Evolutionary conservation across 2,113 vertebrate species (phyloP), one percentile per base, ranked within the genome.

Genomic region (Myrmecobius fasciatus): DNA sequence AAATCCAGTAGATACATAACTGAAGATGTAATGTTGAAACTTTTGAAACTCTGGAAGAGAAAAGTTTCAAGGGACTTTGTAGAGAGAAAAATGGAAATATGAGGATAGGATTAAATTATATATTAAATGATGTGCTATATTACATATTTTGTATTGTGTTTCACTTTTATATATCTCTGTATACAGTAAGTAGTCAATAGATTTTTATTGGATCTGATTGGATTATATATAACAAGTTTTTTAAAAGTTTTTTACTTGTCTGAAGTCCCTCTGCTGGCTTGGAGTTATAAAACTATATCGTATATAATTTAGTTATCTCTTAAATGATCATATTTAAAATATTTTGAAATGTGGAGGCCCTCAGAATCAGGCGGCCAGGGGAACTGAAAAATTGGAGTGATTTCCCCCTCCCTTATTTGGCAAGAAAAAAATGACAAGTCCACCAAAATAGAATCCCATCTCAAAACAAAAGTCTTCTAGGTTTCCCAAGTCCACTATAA

Each of bases 341-440:
- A 92, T 90, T 96, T 94, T 96, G 92, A 94, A 89, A 93, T 49
- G 83, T 43, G 25, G 94, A 95, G 24, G 25, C 31, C n/a, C n/a
- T n/a, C 36, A 83, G n/a, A 83, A n/a, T 83, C 17, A 83, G 36
- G 67, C 7, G 20, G 67, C 6, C 0, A 83, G n/a, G 17, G 67
- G 67, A 43, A 43, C 9, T 43, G 67, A 83, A 83, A 43, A 83
- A 43, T 83, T 43, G 20, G 67, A 83, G 67, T 43, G 20, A 43
- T n/a, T 75, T 95, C 94, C 46, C 91, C 93, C 95, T 94, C 22
- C 91, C 91, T 93, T 88, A 90, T 24, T n/a, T 12, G n/a, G 8
- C 14, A 83, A 4, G 88, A 83, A 92, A 91, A 91, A 53, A 92
- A n/a, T 49, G 91, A 88, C 94, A 91, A 28, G 22, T 25, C 93